Conservation (phyloP, 2,797 vertebrate species). For the Staurois parvus region DNA sequence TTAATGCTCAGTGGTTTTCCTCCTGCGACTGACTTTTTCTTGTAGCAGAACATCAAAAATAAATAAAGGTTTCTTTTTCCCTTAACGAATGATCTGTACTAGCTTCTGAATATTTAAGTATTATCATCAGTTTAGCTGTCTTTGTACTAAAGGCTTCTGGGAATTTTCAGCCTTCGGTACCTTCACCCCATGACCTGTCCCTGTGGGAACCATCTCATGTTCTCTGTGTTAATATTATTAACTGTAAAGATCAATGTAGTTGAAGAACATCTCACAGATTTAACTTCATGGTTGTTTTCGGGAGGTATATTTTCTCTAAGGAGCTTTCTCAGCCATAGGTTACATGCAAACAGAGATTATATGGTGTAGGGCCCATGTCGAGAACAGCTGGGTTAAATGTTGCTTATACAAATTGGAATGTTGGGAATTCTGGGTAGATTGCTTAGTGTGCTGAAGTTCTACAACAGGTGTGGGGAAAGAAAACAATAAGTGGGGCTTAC, state of each 20-base stretch:
- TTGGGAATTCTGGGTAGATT: constrained; percentile 18
- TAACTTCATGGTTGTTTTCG: constrained; percentile 5
- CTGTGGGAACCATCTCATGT: constrained; percentile 23
- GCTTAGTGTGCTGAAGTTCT: constrained; percentile 22
- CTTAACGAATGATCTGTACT: neutral
- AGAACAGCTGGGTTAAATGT: constrained; percentile 48
- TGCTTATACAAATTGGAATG: constrained; percentile 49
- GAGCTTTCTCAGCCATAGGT: constrained; percentile 11
- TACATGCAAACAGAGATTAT: constrained; percentile 46
- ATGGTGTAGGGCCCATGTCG: constrained; percentile 1
- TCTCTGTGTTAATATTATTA: constrained; percentile 19
- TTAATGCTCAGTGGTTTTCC: too few relatives aligned
- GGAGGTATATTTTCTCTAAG: constrained; percentile 42
- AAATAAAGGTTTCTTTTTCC: neutral
- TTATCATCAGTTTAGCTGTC: neutral
- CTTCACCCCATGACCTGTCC: constrained; percentile 15
- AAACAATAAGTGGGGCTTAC: neutral
- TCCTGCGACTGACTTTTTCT: too few relatives aligned
- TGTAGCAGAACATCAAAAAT: neutral
- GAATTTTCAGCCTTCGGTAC: neutral
- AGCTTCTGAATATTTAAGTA: neutral
- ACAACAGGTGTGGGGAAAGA: constrained; percentile 39
- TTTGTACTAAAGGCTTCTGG: neutral
- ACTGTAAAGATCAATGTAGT: constrained; percentile 45
- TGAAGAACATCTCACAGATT: neutral